These are phyloP conservation scores for Wasmannia auropunctata DNA, from an alignment of 1,140 invertebrate genomes.

Conservation along the genomic window DNA sequence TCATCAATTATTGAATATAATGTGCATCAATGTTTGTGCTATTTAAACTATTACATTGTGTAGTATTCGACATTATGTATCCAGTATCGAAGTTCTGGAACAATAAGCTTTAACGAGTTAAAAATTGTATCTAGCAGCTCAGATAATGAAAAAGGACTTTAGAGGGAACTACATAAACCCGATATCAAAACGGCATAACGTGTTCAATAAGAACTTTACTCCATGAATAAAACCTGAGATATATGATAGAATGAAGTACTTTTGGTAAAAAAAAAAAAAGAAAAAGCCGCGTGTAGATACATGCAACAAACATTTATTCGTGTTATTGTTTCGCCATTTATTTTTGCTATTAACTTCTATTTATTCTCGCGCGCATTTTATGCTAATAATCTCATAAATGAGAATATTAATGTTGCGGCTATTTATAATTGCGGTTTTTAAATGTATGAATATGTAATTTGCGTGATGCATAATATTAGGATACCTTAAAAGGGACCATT, in stretches of 20 bases:
- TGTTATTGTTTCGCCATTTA: neutral
- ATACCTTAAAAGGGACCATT: conserved; percentile 13
- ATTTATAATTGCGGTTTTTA: neutral
- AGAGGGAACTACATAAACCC: conserved; percentile 17
- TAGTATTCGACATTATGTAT: neutral
- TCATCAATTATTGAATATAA: neutral
- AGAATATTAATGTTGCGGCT: neutral
- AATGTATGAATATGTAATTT: conserved; percentile 7
- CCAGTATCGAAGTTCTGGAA: neutral
- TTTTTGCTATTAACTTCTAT: neutral
- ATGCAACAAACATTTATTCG: neutral
- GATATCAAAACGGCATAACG: conserved; percentile 29
- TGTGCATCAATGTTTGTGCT: neutral
- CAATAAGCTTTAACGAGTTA: conserved; percentile 47
- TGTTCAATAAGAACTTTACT: conserved; percentile 44
- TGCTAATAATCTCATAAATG: conserved; percentile 5
- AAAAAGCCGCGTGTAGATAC: neutral
- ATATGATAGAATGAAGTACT: neutral
- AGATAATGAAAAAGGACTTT: conserved; percentile 51
- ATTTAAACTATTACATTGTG: neutral
- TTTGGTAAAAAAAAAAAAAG: neutral
- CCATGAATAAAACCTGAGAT: conserved; percentile 13
- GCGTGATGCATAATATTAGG: neutral
- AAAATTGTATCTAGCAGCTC: conserved; percentile 33
- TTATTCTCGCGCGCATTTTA: conserved; percentile 1